Conservation (phyloP, 2,888 invertebrate genomes). For the Dasysyrphus tricinctus region DNA sequence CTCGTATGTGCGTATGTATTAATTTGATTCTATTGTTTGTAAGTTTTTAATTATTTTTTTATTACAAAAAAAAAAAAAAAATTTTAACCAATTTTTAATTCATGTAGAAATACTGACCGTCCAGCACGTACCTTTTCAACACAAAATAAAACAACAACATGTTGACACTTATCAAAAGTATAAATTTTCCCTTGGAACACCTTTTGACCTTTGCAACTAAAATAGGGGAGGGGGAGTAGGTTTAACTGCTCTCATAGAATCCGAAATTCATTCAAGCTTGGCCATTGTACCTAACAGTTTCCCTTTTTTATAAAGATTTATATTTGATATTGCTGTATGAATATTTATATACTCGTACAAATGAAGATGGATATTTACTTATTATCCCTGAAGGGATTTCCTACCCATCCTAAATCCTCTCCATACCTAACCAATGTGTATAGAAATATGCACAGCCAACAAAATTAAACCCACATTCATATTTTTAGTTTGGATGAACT, state of each 20-base stretch:
- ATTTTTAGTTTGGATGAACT: conserved; percentile 53
- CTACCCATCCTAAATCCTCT: neutral
- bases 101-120: neutral
- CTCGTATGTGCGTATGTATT: too few species aligned
- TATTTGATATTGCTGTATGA: conserved; percentile 13
- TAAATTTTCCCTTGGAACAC: neutral
- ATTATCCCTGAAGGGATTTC: conserved; percentile 50
- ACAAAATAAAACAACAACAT: neutral
- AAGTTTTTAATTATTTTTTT: neutral
- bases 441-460: neutral
- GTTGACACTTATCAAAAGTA: neutral
- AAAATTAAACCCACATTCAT: neutral
- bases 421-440: neutral
- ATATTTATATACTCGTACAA: conserved; percentile 5
- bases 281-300: conserved; percentile 28
- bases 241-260: neutral
- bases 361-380: conserved; percentile 66
- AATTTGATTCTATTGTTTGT: too few species aligned
- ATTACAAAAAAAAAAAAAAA: neutral
- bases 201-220: conserved; percentile 3
- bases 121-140: neutral
- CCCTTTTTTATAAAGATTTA: conserved; percentile 34
- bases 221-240: neutral
- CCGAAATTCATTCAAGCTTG: conserved; percentile 29
- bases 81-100: neutral